Conservation (phyloP, 2,888 invertebrate genomes). For the Digitonthophagus gazella region DNA sequence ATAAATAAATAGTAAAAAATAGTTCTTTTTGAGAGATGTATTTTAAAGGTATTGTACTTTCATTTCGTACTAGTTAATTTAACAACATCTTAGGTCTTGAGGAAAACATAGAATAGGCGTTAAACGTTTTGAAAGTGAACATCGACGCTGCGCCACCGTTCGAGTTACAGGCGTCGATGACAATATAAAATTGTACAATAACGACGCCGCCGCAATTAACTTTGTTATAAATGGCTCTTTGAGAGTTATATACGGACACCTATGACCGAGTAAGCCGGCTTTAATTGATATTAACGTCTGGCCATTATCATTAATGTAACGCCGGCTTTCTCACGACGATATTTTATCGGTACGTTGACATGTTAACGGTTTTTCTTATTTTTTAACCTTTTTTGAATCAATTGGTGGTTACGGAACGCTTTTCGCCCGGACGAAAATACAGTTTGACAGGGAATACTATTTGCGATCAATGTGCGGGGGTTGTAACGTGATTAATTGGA, state of each 20-base stretch:
- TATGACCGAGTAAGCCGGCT: slow-evolving; percentile 13
- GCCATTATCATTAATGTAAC: slow-evolving; percentile 9
- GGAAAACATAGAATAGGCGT: background rate
- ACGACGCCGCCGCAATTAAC: background rate
- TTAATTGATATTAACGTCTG: slow-evolving; percentile 17
- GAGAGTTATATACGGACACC: slow-evolving; percentile 22
- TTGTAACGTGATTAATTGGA: slow-evolving; percentile 49
- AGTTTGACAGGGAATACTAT: background rate
- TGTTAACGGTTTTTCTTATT: background rate
- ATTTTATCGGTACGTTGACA: background rate
- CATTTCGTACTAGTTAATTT: too few relatives aligned
- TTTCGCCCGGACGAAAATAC: too few relatives aligned
- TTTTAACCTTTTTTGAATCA: background rate
- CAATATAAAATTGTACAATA: background rate
- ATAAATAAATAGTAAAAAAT: too few relatives aligned
- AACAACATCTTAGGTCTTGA: too few relatives aligned
- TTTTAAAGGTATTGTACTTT: too few relatives aligned
- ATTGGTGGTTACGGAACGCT: background rate
- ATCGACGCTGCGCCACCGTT: background rate
- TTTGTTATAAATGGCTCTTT: slow-evolving; percentile 11
- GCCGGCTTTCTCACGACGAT: background rate
- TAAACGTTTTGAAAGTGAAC: background rate
- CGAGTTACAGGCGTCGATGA: background rate
- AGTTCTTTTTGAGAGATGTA: too few relatives aligned
- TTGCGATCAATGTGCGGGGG: slow-evolving; percentile 32